Conservation (phyloP, 2,888 invertebrate genomes). For the Heteromyza rotundicornis region DNA sequence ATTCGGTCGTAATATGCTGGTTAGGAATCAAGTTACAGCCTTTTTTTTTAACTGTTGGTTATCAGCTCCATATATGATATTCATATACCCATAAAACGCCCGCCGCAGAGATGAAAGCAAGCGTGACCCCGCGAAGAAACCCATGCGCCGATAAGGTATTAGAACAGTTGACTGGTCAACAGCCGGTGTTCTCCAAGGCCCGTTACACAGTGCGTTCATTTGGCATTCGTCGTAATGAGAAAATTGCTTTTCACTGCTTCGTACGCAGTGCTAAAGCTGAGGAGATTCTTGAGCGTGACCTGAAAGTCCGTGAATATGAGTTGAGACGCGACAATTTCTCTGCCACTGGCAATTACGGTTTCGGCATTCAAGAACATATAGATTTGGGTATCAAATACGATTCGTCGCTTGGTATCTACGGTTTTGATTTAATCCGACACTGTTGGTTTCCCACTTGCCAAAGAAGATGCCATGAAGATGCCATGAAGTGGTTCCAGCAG, state of each 20-base stretch:
- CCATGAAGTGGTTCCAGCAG: constrained; percentile 99
- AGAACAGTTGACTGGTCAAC: constrained; percentile 98
- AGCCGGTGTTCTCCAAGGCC: constrained; percentile 99
- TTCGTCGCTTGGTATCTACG: constrained; percentile 98
- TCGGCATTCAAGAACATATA: constrained; percentile 99
- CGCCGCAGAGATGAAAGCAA: constrained; percentile 64
- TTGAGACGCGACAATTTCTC: constrained; percentile 97
- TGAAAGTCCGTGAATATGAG: constrained; percentile 99
- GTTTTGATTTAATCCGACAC: constrained; percentile 97
- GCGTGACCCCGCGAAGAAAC: constrained; percentile 88
- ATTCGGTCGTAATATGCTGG: too few species aligned
- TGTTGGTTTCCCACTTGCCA: constrained; percentile 90
- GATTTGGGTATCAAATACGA: constrained; percentile 99
- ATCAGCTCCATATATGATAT: too few species aligned
- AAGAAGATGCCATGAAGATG: constrained; percentile 98
- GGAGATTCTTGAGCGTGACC: constrained; percentile 96
- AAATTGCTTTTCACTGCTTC: constrained; percentile 99
- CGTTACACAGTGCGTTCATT: constrained; percentile 98
- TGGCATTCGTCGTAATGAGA: constrained; percentile 99
- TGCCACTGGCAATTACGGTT: constrained; percentile 97
- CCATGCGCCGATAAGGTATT: constrained; percentile 96
- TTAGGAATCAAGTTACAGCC: background rate
- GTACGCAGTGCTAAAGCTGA: constrained; percentile 99
- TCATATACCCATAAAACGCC: too few species aligned
- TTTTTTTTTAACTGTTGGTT: too few species aligned